Conservation (phyloP, 2,113 vertebrate genomes). For the Phocoena sinus region DNA sequence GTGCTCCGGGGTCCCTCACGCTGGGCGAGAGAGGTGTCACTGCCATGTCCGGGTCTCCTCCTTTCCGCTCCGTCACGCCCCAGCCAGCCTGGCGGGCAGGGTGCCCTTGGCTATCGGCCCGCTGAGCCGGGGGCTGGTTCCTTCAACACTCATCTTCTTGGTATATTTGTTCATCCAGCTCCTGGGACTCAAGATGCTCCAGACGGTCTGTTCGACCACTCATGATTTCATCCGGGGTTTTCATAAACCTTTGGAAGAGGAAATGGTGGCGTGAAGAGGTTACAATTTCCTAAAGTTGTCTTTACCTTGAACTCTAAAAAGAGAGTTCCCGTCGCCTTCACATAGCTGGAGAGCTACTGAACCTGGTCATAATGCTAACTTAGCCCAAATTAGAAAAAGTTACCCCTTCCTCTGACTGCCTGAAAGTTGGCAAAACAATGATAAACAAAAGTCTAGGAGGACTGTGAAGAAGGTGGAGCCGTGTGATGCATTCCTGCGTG, state of each 20-base stretch:
- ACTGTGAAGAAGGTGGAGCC: not conserved
- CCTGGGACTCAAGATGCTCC: conserved; percentile 95
- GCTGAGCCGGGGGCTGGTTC: conserved; percentile 1
- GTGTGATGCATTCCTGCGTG: no score
- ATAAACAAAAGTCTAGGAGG: not conserved
- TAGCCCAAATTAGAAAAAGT: not conserved
- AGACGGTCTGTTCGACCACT: conserved; percentile 95
- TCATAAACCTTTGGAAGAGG: conserved; percentile 91
- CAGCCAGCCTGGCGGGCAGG: not conserved
- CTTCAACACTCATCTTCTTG: conserved; percentile 96
- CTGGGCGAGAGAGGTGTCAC: conserved; percentile 64
- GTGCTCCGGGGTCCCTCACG: conserved; percentile 76
- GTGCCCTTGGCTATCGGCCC: not conserved
- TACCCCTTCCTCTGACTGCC: not conserved
- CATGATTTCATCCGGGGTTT: conserved; percentile 98
- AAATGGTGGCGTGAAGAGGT: not conserved
- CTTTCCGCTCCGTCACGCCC: conserved; percentile 9
- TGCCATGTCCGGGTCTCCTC: conserved; percentile 60
- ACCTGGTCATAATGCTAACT: accelerated
- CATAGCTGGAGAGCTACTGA: not conserved
- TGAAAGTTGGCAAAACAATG: not conserved
- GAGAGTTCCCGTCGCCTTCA: not conserved
- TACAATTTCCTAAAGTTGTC: not conserved
- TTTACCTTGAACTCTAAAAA: not conserved
- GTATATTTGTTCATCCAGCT: conserved; percentile 94